A percentile compares a stretch with the other conserved stretches of the same genome.
Conservation (phyloP, 2,888 invertebrate species). For the Ariolimax columbianus region DNA sequence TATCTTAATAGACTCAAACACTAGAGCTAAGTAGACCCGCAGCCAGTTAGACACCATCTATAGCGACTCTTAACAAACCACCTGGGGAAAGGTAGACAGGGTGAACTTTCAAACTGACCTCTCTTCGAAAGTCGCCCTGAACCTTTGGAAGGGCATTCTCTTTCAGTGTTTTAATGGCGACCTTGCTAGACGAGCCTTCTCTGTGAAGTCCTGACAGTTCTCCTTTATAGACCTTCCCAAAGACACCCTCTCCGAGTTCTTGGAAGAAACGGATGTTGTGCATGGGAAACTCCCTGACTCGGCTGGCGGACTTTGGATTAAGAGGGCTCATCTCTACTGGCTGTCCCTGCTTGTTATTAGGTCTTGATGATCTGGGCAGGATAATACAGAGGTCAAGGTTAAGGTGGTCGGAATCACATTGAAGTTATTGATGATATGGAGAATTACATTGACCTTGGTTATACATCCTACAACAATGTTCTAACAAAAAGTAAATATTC, state of each 20-base stretch:
- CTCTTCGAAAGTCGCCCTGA: constrained; percentile 93
- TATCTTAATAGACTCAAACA: too few relatives aligned
- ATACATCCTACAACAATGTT: too few relatives aligned
- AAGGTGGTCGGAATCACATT: neutral
- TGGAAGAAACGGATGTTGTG: constrained; percentile 83
- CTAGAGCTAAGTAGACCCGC: too few relatives aligned
- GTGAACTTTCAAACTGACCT: constrained; percentile 79
- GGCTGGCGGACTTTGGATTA: constrained; percentile 76
- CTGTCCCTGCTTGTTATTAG: constrained; percentile 58
- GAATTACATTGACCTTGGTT: too few relatives aligned
- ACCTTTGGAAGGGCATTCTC: constrained; percentile 94
- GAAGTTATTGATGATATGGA: too few relatives aligned
- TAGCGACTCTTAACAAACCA: too few relatives aligned
- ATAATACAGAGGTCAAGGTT: neutral
- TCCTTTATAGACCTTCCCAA: constrained; percentile 97
- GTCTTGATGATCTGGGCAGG: constrained; percentile 50
- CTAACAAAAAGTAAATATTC: too few relatives aligned
- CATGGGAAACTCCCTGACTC: constrained; percentile 91
- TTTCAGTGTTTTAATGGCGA: constrained; percentile 95
- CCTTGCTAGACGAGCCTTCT: constrained; percentile 82
- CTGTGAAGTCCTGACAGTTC: constrained; percentile 83
- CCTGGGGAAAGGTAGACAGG: too few relatives aligned
- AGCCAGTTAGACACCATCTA: too few relatives aligned
- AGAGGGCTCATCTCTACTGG: constrained; percentile 73
- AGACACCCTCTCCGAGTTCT: constrained; percentile 84